phyloP scores from a whole-genome alignment of 1,140 invertebrate species.

The Ceratina calcarata region DNA sequence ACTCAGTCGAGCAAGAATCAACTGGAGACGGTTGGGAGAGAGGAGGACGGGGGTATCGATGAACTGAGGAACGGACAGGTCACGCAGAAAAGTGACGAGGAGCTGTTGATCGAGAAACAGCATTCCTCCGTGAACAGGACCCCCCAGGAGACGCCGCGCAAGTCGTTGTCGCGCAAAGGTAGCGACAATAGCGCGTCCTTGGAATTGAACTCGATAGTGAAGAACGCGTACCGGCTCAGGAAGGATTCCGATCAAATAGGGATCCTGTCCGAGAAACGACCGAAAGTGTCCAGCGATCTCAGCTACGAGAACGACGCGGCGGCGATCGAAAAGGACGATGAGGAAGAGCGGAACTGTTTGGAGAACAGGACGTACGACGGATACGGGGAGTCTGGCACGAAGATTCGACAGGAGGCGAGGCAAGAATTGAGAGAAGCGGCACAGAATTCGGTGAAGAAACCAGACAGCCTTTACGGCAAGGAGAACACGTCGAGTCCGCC shows the following conservation, averaged over 20 bases:
- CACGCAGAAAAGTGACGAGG: not conserved
- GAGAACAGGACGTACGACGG: not conserved
- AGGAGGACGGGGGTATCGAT: not conserved
- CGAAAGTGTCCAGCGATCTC: not conserved
- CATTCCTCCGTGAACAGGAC: not conserved
- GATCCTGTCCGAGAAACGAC: slow-evolving; percentile 4
- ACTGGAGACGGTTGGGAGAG: not conserved
- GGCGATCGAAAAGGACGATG: slow-evolving; percentile 5
- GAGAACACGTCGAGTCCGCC: slow-evolving; percentile 52
- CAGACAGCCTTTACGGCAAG: slow-evolving; percentile 62
- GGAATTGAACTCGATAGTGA: slow-evolving; percentile 10
- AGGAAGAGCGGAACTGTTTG: slow-evolving; percentile 38
- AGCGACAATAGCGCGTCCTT: not conserved
- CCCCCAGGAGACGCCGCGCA: not conserved
- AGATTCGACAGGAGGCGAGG: slow-evolving; percentile 66
- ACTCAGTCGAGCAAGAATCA: slow-evolving; percentile 33
- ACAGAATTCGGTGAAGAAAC: slow-evolving; percentile 57
- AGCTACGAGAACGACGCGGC: slow-evolving; percentile 25
- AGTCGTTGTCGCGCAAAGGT: not conserved
- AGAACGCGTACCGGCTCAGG: not conserved
- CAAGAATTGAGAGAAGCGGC: slow-evolving; percentile 64
- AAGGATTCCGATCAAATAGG: slow-evolving; percentile 14
- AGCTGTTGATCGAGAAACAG: slow-evolving; percentile 8
- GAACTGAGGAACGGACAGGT: slow-evolving; percentile 5
- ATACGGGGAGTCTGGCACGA: slow-evolving; percentile 55